These are phyloP conservation scores for Nebria ingens DNA, from an alignment of 1,140 invertebrate genomes.

Conservation along the genomic window DNA sequence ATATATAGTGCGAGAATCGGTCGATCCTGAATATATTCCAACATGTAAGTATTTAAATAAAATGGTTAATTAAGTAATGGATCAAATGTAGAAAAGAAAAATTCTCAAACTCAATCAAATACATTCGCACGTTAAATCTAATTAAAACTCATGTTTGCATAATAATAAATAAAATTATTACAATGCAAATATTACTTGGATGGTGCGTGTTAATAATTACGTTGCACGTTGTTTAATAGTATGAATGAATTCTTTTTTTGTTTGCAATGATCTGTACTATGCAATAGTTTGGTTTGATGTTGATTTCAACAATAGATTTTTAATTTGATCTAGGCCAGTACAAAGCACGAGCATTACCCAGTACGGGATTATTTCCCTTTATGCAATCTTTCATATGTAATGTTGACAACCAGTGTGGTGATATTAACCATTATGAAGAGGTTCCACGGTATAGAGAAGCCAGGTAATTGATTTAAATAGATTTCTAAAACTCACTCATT, in stretches of 20 bases:
- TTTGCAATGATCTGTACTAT: neutral
- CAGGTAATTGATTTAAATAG: neutral
- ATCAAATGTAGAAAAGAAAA: no score
- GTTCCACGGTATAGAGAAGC: neutral
- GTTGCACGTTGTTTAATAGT: no score
- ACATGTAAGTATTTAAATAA: constrained; percentile 36
- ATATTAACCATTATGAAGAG: constrained; percentile 4
- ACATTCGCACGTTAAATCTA: no score
- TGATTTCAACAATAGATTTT: no score
- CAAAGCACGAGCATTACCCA: constrained; percentile 48
- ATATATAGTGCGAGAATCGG: constrained; percentile 41
- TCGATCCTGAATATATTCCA: constrained; percentile 40
- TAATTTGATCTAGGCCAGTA: constrained; percentile 49
- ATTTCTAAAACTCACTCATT: neutral
- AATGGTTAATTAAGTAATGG: neutral
- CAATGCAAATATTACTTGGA: neutral
- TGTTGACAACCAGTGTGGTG: constrained; percentile 2
- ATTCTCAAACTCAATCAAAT: no score
- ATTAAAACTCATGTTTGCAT: neutral
- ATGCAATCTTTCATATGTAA: constrained; percentile 52
- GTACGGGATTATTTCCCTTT: constrained; percentile 46
- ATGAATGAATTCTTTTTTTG: neutral
- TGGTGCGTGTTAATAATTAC: neutral
- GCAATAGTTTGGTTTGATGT: neutral
- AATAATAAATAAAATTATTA: neutral